Percentiles rank a stretch among this genome's conserved stretches.
phyloP scores from a whole-genome alignment of 2,113 vertebrate species.

The Loxodonta africana region DNA sequence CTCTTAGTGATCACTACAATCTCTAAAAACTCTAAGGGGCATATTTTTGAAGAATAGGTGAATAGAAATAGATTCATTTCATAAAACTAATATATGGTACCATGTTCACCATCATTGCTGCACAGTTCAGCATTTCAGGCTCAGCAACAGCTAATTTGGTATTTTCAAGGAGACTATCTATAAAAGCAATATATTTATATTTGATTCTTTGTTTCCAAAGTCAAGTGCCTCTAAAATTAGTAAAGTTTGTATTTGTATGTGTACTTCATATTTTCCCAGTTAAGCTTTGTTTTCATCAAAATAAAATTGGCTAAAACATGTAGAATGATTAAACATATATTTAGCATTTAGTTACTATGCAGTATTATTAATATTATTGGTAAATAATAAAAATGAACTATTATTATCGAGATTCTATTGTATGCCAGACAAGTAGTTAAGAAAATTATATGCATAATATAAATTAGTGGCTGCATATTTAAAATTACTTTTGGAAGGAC shows the following conservation, averaged over 20 bases:
- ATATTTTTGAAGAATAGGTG: not conserved
- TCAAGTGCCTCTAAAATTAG: not conserved
- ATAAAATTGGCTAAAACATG: not conserved
- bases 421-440: not conserved
- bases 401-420: not conserved
- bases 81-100: constrained; percentile 2
- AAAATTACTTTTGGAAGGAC: not conserved
- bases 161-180: not conserved
- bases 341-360: not conserved
- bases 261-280: not conserved
- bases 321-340: not conserved
- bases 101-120: not conserved
- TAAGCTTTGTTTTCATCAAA: not conserved
- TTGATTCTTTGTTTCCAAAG: not conserved
- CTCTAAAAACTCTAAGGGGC: not conserved
- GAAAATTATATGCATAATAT: not conserved
- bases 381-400: not conserved
- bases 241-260: not conserved
- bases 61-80: not conserved
- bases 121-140: not conserved
- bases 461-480: not conserved
- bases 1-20: not conserved
- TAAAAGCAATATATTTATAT: not conserved
- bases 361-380: not conserved
- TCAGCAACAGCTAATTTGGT: not conserved